Evolutionary conservation across 2,797 vertebrate genomes (phyloP), one percentile per base, ranked within the genome.

Genomic region (Syngnathus acus): DNA sequence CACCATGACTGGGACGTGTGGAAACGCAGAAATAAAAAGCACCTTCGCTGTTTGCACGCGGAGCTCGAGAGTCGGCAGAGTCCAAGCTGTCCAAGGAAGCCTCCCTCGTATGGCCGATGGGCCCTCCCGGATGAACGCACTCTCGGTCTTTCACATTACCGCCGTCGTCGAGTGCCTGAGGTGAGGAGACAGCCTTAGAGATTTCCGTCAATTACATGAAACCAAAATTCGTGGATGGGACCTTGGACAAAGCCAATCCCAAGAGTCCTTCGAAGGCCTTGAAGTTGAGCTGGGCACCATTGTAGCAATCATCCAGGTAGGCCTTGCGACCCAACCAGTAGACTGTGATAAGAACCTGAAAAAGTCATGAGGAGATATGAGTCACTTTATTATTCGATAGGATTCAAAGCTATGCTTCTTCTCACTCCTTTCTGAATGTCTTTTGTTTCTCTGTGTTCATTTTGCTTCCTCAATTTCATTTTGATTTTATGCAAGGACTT

Each of bases 281-380:
- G 75, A 97, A 90, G 86, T 91, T 94, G 64, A 98, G 93, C 67
- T 90, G 90, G 8, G 95, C 94, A 71, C 95, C 96, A 77, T 79
- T 89, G 87, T 97, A 98, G 76, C 84, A 83, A 0, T 89, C 72
- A 17, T 91, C 93, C 1, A 89, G 83, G 65, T 95, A 92, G 78
- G 95, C 94, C 85, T 93, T 97, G 72, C 95, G 93, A 55, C 95
- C 96, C 82, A 99, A 85, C 96, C 96, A 99, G 79, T 96, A 99
- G 65, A 99, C 88, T 0, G 96, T 98, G 83, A 99, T 95, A 78
- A 99, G 91, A 90, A 99, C 96, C 96, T 99, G 81, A 63, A 59
- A 61, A 5, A 40, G 32, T 65, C 66, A 6, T 37, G 5, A 55
- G 9, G 26, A 32, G 26, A 32, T 32, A 32, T 32, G 26, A 2